These are phyloP conservation scores for Helicolenus hilgendorfi DNA, from an alignment of 2,797 vertebrate genomes.

Conservation along the genomic window DNA sequence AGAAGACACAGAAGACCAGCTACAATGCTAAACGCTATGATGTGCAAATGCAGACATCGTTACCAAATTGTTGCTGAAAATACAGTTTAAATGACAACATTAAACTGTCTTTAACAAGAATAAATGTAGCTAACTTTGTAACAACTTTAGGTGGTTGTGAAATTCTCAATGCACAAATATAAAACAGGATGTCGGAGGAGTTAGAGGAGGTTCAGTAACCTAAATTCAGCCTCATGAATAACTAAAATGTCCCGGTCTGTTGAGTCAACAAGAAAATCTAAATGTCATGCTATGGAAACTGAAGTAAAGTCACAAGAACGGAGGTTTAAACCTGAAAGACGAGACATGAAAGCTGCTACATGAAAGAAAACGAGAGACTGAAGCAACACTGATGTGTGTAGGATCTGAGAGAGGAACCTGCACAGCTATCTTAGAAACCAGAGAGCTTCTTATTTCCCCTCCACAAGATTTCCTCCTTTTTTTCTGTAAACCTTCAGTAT, in stretches of 20 bases:
- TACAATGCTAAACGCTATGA: neutral
- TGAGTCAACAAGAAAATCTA: slow-evolving; percentile 20
- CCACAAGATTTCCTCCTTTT: neutral
- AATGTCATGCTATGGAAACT: slow-evolving; percentile 20
- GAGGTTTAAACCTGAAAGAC: slow-evolving; percentile 10
- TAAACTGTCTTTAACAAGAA: neutral
- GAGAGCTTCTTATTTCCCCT: neutral
- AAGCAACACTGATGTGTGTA: neutral
- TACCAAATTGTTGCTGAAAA: neutral
- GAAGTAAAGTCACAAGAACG: neutral
- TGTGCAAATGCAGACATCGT: neutral
- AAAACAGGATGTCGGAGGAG: slow-evolving; percentile 13
- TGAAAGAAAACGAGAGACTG: slow-evolving; percentile 17
- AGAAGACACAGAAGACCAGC: neutral
- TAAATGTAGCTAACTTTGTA: neutral
- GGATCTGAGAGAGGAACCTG: slow-evolving; percentile 6
- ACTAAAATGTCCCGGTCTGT: neutral
- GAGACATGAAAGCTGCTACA: slow-evolving; percentile 21
- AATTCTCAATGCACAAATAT: neutral
- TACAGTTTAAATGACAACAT: neutral
- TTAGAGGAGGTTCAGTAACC: neutral
- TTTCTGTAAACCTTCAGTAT: neutral
- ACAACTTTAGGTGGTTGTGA: neutral
- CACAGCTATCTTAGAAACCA: slow-evolving; percentile 1
- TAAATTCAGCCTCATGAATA: neutral